Percentiles rank a stretch among this genome's conserved stretches.
These are phyloP conservation scores for Drosophila kanapiae DNA, from an alignment of 1,140 invertebrate species.

Conservation along the genomic window DNA sequence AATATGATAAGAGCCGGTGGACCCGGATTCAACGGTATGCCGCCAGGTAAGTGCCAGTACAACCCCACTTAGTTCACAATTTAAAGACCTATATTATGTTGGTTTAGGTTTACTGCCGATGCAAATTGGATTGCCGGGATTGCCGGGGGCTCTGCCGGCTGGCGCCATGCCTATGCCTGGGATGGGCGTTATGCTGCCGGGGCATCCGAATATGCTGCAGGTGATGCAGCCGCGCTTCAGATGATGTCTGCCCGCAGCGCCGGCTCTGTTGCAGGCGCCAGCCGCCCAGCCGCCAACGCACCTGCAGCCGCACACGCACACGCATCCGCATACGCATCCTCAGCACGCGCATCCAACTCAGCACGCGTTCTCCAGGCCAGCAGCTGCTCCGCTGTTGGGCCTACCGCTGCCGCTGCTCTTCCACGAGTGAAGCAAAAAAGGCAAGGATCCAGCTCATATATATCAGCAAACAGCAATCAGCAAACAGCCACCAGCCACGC, in stretches of 20 bases:
- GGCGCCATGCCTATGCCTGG: constrained; percentile 86
- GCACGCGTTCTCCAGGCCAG: constrained; percentile 28
- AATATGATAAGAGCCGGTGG: constrained; percentile 91
- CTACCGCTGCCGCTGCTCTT: constrained; percentile 70
- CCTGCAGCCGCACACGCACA: constrained; percentile 35
- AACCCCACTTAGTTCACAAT: not conserved
- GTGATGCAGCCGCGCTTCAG: constrained; percentile 92
- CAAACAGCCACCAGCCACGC: constrained; percentile 26
- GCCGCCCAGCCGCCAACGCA: constrained; percentile 49
- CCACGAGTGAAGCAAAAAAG: constrained; percentile 62
- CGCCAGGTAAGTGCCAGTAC: constrained; percentile 88
- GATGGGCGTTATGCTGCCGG: constrained; percentile 89
- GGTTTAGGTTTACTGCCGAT: constrained; percentile 70
- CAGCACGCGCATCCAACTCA: constrained; percentile 51
- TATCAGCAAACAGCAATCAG: constrained; percentile 17
- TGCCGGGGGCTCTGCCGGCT: constrained; percentile 86
- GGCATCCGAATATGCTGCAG: constrained; percentile 88
- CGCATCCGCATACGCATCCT: constrained; percentile 71
- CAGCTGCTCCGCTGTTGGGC: constrained; percentile 55
- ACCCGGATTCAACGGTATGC: constrained; percentile 87
- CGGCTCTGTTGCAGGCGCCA: constrained; percentile 71
- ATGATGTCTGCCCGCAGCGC: constrained; percentile 88
- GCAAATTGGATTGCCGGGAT: constrained; percentile 86
- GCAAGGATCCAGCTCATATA: constrained; percentile 11
- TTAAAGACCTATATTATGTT: not conserved